A percentile compares a stretch with the other conserved stretches of the same genome.
These are phyloP conservation scores for Netelia inedita DNA, from an alignment of 2,888 invertebrate genomes.

Conservation along the genomic window DNA sequence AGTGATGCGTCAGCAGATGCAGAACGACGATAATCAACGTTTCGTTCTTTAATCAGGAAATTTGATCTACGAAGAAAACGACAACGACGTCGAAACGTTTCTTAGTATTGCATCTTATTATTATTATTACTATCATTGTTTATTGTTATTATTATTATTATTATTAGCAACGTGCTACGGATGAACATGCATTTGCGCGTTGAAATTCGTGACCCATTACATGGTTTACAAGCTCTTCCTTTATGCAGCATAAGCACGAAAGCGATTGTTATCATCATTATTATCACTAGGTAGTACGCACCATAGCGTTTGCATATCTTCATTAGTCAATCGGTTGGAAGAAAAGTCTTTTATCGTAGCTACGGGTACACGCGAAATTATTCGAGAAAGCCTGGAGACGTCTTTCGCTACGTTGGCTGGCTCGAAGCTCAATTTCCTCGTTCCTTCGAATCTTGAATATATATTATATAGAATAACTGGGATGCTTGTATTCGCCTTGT, in stretches of 20 bases:
- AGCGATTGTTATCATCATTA: too few relatives aligned
- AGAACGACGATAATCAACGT: slow-evolving; percentile 42
- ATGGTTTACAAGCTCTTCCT: too few relatives aligned
- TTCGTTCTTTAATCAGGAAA: slow-evolving; percentile 46
- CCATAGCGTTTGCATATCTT: too few relatives aligned
- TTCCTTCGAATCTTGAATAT: background rate
- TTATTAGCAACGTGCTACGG: background rate
- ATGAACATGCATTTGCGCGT: background rate
- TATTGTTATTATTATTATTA: background rate
- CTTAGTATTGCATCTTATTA: background rate
- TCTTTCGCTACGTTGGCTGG: background rate
- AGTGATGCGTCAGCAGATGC: slow-evolving; percentile 35
- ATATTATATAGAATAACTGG: background rate
- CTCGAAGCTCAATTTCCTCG: background rate
- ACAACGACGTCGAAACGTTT: slow-evolving; percentile 33
- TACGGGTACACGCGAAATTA: background rate
- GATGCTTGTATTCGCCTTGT: slow-evolving; percentile 7
- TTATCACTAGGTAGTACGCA: too few relatives aligned
- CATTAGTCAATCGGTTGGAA: too few relatives aligned
- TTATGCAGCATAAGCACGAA: too few relatives aligned
- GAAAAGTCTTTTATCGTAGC: too few relatives aligned
- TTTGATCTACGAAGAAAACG: slow-evolving; percentile 24
- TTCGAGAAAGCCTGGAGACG: background rate
- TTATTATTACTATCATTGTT: slow-evolving; percentile 26
- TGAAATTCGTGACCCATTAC: too few relatives aligned